Conservation (phyloP, 2,113 vertebrate genomes). For the Odobenus rosmarus region DNA sequence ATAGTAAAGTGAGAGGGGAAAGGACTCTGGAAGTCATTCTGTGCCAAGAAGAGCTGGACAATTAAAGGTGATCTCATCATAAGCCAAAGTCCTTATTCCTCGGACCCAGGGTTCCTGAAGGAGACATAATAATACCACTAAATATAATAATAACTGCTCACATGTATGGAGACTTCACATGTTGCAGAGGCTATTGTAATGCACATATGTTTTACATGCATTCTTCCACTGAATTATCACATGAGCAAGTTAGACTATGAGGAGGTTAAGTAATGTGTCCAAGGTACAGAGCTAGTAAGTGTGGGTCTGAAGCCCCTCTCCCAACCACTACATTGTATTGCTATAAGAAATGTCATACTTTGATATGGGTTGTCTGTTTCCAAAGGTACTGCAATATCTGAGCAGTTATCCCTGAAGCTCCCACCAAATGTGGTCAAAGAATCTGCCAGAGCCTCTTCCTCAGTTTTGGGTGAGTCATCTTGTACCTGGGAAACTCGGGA, state of each 20-base stretch:
- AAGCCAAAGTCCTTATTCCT: background rate
- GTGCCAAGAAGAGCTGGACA: background rate
- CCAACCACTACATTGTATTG: background rate
- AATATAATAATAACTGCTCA: background rate
- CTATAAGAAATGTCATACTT: background rate
- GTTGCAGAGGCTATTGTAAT: background rate
- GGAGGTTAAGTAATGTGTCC: background rate
- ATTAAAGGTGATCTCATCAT: background rate
- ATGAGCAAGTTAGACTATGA: background rate
- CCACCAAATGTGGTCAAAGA: conserved; percentile 77
- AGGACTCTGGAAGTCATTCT: background rate
- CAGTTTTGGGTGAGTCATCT: conserved; percentile 79
- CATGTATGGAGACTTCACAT: background rate
- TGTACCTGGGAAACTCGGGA: background rate
- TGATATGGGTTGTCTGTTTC: background rate
- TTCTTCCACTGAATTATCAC: background rate
- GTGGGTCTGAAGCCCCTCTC: background rate
- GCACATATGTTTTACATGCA: background rate
- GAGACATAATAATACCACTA: background rate
- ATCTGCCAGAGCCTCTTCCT: conserved; percentile 80
- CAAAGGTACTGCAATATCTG: conserved; percentile 58
- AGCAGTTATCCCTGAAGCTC: conserved; percentile 64
- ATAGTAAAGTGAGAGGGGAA: background rate
- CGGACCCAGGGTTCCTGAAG: background rate
- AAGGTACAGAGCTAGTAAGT: background rate